Percentiles rank a stretch among this genome's conserved stretches.
Conservation (phyloP, 1,140 invertebrate genomes). For the Scaptomyza hsui region DNA sequence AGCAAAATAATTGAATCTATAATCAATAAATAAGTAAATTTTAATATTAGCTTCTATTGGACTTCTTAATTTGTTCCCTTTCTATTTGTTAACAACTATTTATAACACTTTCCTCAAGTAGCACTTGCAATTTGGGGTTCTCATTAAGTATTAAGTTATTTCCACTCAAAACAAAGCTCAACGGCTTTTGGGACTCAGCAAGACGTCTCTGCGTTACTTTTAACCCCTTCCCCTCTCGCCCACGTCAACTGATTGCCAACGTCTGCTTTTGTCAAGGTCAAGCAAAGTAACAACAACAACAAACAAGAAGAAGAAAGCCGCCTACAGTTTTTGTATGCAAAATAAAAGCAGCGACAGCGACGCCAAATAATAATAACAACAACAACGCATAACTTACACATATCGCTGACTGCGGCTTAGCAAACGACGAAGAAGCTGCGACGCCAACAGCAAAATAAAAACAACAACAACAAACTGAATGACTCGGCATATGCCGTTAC, state of each 20-base stretch:
- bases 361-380: slow-evolving; percentile 11
- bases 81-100: not conserved
- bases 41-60: no score
- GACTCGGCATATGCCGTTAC: slow-evolving; percentile 68
- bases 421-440: slow-evolving; percentile 47
- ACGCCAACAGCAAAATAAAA: slow-evolving; percentile 47
- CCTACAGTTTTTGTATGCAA: slow-evolving; percentile 78
- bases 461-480: slow-evolving; percentile 51
- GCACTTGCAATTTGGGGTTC: not conserved
- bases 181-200: slow-evolving; percentile 6
- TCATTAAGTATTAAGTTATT: not conserved
- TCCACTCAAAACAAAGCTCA: not conserved
- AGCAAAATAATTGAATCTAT: not conserved
- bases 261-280: slow-evolving; percentile 54
- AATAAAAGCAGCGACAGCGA: slow-evolving; percentile 62
- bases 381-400: slow-evolving; percentile 76
- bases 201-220: slow-evolving; percentile 7
- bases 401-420: slow-evolving; percentile 51
- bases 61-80: no score
- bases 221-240: not conserved
- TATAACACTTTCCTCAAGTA: not conserved
- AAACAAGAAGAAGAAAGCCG: slow-evolving; percentile 26
- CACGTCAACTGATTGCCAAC: not conserved
- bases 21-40: slow-evolving; percentile 6
- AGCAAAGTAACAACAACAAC: slow-evolving; percentile 24